Base-by-base conservation (phyloP, 2,888 invertebrate species). In the Petrolisthes cinctipes region DNA sequence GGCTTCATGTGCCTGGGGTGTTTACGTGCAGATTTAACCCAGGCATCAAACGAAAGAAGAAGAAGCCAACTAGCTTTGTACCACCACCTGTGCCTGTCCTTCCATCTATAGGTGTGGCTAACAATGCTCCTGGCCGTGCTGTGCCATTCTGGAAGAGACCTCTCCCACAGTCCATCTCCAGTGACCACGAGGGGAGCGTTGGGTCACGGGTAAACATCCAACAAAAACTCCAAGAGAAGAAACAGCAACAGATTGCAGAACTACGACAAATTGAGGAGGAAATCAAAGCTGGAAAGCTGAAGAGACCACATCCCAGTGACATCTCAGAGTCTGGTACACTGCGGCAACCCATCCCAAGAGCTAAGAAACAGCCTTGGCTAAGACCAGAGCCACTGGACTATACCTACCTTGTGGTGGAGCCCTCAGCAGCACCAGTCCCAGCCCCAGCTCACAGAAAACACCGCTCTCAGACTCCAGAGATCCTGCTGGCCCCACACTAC, bases 1-100 rank as follows among this genome's bases (percentile, higher is more conserved):
- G 71, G 51, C 79, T 88, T 20, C 90, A 89, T 37, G 89, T 92
- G 91, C 96, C 96, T 0, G 97, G 97, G 0, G 97, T 97, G n/a
- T 97, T 97, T 92, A 97, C 97, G 92, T 97, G 97, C 92, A 94
- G 97, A 73, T 97, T 97, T 4, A 97, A 96, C 92, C 96, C 97
- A 0, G 93, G 93, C 71, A 94, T 95, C 37, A 96, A 95, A 90
- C 94, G 97, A 53, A 97, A 97, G 92, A 97, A 97, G 93, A 97
- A 97, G 92, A 97, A 97, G 93, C 97, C 97, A n/a, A 97, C 97
- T 0, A 95, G 95, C 0, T 97, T 97, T 92, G 95, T 97, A 4
- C 97, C 97, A 0, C 97, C 97, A 0, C 92, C 92, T 9, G 95
- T 95, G 57, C 91, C 91, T 11, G 91, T 91, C 11, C 83, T 91